Conservation (phyloP, 2,113 vertebrate species). For the Oceanodroma tethys region DNA sequence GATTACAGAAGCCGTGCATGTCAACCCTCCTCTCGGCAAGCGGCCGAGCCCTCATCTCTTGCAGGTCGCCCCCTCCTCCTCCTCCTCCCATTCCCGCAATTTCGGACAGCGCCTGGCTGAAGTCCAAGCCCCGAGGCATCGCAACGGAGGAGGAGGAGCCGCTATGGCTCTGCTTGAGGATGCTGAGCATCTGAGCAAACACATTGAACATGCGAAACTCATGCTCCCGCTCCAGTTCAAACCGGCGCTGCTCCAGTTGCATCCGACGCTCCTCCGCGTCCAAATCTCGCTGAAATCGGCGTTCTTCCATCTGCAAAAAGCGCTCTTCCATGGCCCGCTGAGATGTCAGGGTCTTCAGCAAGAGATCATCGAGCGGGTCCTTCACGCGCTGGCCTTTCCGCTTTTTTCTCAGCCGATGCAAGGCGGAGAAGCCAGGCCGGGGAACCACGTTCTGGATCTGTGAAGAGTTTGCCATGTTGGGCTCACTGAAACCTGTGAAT, state of each 20-base stretch:
- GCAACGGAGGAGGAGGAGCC: not conserved
- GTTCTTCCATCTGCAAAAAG: slow-evolving; percentile 78
- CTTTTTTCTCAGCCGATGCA: slow-evolving; percentile 45
- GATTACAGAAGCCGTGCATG: not conserved
- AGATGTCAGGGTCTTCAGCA: slow-evolving; percentile 78
- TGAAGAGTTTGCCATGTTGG: slow-evolving; percentile 69
- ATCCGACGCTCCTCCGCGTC: slow-evolving; percentile 80
- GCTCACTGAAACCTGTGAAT: slow-evolving; percentile 71
- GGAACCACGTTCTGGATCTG: slow-evolving; percentile 2
- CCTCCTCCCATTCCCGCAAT: not conserved
- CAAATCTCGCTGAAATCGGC: slow-evolving; percentile 73
- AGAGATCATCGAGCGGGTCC: slow-evolving; percentile 66
- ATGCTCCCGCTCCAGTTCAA: slow-evolving; percentile 77
- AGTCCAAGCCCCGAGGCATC: slow-evolving; percentile 45
- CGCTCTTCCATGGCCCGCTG: slow-evolving; percentile 80
- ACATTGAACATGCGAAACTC: slow-evolving; percentile 81
- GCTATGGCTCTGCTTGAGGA: slow-evolving; percentile 50
- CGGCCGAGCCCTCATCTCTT: not conserved
- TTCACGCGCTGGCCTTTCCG: slow-evolving; percentile 38
- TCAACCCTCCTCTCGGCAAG: not conserved
- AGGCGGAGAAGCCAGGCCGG: slow-evolving; percentile 2
- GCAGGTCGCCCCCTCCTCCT: not conserved
- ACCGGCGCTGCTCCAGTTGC: slow-evolving; percentile 78
- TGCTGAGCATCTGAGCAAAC: slow-evolving; percentile 72
- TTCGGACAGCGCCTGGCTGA: not conserved